phyloP scores from a whole-genome alignment of 2,113 vertebrate genomes.

The Callorhinus ursinus region DNA sequence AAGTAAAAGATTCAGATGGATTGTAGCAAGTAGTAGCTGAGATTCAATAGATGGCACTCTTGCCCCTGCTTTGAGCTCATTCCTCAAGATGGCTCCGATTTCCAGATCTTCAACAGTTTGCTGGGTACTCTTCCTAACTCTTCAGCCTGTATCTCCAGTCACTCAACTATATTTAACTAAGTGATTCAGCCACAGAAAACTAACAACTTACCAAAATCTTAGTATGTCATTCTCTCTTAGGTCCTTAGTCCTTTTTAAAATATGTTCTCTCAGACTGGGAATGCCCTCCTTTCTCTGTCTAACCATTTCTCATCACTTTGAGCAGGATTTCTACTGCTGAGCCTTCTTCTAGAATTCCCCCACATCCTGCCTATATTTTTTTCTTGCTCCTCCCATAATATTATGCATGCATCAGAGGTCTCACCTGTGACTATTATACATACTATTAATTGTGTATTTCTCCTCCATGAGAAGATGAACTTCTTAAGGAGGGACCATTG shows the following conservation, averaged over 20 bases:
- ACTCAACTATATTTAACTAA: neutral
- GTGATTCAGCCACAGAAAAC: neutral
- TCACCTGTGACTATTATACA: neutral
- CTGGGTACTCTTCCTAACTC: neutral
- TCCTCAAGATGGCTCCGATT: neutral
- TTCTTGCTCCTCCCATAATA: neutral
- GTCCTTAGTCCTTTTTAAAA: neutral
- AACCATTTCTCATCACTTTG: neutral
- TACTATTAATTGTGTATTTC: neutral
- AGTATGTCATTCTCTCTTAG: neutral
- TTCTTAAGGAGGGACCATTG: neutral
- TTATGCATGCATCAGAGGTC: neutral
- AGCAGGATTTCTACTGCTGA: neutral
- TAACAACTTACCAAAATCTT: neutral
- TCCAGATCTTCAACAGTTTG: neutral
- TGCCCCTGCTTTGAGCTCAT: constrained; percentile 47
- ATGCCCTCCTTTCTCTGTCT: neutral
- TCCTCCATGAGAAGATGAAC: neutral
- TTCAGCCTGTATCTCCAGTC: neutral
- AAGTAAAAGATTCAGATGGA: neutral
- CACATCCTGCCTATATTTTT: neutral
- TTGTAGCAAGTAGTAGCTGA: neutral
- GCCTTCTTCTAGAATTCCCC: neutral
- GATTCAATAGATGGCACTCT: constrained; percentile 60
- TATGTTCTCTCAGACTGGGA: neutral